Conservation (phyloP, 2,113 vertebrate species). For the Oncorhynchus gorbuscha region DNA sequence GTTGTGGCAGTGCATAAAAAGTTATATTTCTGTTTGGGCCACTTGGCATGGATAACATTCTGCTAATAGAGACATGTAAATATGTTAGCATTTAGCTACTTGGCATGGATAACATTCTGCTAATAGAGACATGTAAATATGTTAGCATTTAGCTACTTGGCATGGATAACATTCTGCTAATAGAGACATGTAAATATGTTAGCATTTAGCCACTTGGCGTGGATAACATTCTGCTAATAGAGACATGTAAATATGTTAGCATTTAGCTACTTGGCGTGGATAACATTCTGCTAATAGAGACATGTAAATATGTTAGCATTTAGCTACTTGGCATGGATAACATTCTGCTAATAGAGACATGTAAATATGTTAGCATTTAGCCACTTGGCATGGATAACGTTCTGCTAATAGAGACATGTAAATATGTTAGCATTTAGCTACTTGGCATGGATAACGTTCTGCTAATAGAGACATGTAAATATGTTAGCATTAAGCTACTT, state of each 20-base stretch:
- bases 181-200: no score
- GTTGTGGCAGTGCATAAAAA: not conserved
- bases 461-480: constrained; percentile 27
- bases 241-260: no score
- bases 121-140: no score
- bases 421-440: not conserved
- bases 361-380: constrained; percentile 42
- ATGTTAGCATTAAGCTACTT: constrained; percentile 56
- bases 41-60: not conserved
- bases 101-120: no score
- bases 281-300: constrained; percentile 11
- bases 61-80: no score
- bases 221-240: no score
- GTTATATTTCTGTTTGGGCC: not conserved
- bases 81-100: no score
- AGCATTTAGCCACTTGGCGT: no score
- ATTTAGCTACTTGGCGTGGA: not conserved
- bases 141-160: no score
- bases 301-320: constrained; percentile 37
- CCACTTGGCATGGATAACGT: constrained; percentile 56
- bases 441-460: not conserved
- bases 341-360: constrained; percentile 6
- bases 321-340: constrained; percentile 8
- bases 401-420: no score
- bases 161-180: no score